Evolutionary conservation across 2,113 vertebrate genomes (phyloP).

Genomic region (Oreamnos americanus): DNA sequence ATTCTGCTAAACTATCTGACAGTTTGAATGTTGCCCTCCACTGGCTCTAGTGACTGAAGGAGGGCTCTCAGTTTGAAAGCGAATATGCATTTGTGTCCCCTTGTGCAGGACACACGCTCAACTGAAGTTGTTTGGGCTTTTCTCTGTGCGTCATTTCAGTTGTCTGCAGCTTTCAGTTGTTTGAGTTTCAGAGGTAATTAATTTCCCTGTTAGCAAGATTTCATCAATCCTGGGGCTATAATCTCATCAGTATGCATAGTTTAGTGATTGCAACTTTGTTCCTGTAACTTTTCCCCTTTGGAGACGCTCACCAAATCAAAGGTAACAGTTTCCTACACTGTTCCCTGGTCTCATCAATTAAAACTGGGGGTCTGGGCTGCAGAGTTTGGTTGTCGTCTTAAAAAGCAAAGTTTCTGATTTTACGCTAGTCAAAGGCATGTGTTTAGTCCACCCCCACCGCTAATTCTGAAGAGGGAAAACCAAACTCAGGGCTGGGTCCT

Average conservation of each 20-base stretch:
- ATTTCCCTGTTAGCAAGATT: slow-evolving; percentile 46
- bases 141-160: not conserved
- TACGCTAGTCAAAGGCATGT: not conserved
- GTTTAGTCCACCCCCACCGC: not conserved
- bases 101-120: not conserved
- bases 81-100: not conserved
- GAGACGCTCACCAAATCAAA: not conserved
- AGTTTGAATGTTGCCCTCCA: not conserved
- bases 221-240: not conserved
- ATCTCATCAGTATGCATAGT: slow-evolving; percentile 54
- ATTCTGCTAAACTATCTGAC: not conserved
- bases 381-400: not conserved
- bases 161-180: not conserved
- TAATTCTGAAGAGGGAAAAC: not conserved
- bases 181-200: not conserved
- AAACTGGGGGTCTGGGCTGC: not conserved
- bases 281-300: not conserved
- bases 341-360: not conserved
- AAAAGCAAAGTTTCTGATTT: not conserved
- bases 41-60: not conserved
- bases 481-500: not conserved
- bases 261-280: slow-evolving; percentile 21
- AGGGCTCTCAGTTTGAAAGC: not conserved
- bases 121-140: not conserved
- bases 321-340: not conserved